phyloP scores from a whole-genome alignment of 2,888 invertebrate genomes.

The Lapara coniferarum region DNA sequence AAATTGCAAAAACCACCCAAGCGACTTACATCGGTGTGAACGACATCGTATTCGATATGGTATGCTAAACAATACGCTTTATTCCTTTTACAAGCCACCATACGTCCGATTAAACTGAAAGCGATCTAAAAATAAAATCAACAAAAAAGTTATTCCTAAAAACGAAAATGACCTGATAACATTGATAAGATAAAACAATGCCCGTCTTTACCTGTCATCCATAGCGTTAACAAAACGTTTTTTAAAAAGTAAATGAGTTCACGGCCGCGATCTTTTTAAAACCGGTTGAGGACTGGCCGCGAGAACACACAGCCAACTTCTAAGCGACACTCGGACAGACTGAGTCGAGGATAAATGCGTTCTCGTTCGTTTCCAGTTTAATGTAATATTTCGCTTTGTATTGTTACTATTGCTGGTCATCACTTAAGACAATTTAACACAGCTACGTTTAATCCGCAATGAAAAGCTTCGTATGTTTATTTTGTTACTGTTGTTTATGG shows the following conservation, averaged over 20 bases:
- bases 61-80: constrained; percentile 35
- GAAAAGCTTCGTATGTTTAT: background rate
- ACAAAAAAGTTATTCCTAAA: constrained; percentile 25
- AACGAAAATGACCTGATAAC: constrained; percentile 4
- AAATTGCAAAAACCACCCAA: constrained; percentile 39
- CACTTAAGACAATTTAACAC: background rate
- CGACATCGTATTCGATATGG: constrained; percentile 63
- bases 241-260: constrained; percentile 26
- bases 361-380: background rate
- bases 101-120: constrained; percentile 56
- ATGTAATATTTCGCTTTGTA: constrained; percentile 12
- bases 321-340: constrained; percentile 66
- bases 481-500: constrained; percentile 31
- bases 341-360: constrained; percentile 51
- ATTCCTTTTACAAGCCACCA: constrained; percentile 59
- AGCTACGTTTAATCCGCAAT: background rate
- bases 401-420: constrained; percentile 16
- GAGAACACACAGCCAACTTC: constrained; percentile 61
- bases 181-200: constrained; percentile 16
- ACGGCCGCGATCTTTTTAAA: constrained; percentile 35
- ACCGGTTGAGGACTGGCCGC: constrained; percentile 44
- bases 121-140: constrained; percentile 61
- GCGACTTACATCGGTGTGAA: constrained; percentile 80
- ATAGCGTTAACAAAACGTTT: constrained; percentile 42
- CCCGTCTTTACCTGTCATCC: constrained; percentile 34